phyloP scores from a whole-genome alignment of 2,888 invertebrate species.

The Macrosoma leucophasiata region DNA sequence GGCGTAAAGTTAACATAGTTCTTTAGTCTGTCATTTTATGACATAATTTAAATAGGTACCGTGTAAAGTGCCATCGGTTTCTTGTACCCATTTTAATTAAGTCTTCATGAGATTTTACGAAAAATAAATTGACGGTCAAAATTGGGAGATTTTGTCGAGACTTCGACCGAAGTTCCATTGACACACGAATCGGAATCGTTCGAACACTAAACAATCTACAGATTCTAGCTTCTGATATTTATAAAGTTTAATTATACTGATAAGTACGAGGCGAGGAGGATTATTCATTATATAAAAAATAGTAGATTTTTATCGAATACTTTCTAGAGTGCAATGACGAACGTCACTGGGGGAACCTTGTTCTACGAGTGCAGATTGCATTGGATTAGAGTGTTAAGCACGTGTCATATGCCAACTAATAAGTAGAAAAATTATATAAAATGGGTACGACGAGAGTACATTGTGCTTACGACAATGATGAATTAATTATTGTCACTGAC shows the following conservation, averaged over 20 bases:
- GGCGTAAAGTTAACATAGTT: slow-evolving; percentile 63
- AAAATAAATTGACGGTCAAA: slow-evolving; percentile 26
- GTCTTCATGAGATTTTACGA: slow-evolving; percentile 44
- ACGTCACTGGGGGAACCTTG: slow-evolving; percentile 3
- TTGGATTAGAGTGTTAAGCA: slow-evolving; percentile 22
- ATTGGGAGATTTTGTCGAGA: slow-evolving; percentile 19
- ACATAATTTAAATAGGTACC: slow-evolving; percentile 66
- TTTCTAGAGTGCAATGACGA: slow-evolving; percentile 29
- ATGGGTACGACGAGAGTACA: slow-evolving; percentile 53
- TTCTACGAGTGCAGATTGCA: slow-evolving; percentile 6
- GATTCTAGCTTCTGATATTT: slow-evolving; percentile 42
- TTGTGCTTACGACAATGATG: slow-evolving; percentile 33
- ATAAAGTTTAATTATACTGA: slow-evolving; percentile 35
- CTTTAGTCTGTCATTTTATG: slow-evolving; percentile 71
- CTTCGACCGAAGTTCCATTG: slow-evolving; percentile 15
- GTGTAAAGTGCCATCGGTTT: slow-evolving; percentile 62
- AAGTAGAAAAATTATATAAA: slow-evolving; percentile 46
- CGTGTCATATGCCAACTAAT: slow-evolving; percentile 47
- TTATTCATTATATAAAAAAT: slow-evolving; percentile 40
- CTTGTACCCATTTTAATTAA: slow-evolving; percentile 67
- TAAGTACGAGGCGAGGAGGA: slow-evolving; percentile 36
- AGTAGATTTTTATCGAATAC: slow-evolving; percentile 45
- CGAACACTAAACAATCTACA: slow-evolving; percentile 31
- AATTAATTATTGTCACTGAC: slow-evolving; percentile 31
- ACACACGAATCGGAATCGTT: slow-evolving; percentile 13